These are phyloP conservation scores for Mixornis gularis DNA, from an alignment of 2,113 vertebrate species.

Conservation along the genomic window DNA sequence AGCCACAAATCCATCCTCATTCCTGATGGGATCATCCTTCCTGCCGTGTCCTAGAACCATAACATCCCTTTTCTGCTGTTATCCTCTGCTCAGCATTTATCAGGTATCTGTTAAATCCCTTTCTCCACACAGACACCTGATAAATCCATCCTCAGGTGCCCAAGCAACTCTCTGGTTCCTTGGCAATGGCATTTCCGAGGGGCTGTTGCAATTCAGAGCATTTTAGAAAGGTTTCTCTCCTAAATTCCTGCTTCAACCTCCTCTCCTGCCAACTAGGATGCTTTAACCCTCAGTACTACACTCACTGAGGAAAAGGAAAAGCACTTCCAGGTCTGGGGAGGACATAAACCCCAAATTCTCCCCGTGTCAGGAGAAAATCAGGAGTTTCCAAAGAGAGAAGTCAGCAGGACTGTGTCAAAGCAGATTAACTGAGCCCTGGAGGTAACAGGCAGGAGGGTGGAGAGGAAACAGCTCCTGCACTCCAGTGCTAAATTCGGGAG, in stretches of 20 bases:
- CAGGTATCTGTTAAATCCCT: neutral
- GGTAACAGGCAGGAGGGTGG: neutral
- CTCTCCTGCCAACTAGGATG: neutral
- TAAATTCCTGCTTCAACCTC: neutral
- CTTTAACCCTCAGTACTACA: neutral
- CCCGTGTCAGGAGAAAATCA: neutral
- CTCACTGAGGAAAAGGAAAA: neutral
- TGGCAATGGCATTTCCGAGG: accelerated
- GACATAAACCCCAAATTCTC: neutral
- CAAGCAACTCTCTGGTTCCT: neutral
- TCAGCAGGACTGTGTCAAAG: neutral
- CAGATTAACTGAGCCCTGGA: neutral
- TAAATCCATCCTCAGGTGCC: neutral
- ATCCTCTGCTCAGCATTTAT: neutral
- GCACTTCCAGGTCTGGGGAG: neutral
- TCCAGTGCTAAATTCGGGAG: neutral
- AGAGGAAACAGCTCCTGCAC: neutral
- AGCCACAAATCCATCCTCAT: neutral
- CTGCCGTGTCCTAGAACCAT: neutral
- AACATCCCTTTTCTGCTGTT: accelerated
- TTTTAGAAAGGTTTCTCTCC: neutral
- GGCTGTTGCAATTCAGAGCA: neutral
- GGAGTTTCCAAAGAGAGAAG: neutral
- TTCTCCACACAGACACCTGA: neutral
- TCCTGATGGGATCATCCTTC: neutral